Base-by-base conservation (phyloP, 2,888 invertebrate species). In the Rotaria magnacalcarata region DNA sequence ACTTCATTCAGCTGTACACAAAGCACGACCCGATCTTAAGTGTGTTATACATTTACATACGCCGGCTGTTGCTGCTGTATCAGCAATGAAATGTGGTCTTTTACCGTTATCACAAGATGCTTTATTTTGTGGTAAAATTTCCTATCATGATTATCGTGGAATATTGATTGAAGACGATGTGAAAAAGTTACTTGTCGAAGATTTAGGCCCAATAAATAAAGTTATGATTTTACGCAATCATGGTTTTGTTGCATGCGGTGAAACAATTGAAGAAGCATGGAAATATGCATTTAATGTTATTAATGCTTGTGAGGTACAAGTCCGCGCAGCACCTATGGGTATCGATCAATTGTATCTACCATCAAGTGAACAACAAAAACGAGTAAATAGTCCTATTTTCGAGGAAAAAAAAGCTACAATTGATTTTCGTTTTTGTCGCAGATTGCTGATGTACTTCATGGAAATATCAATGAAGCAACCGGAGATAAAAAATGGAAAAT, bases 211-310 rank as follows among this genome's bases (percentile, higher is more conserved):
- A n/a, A 94, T 94, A 89, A 96, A 96, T 90, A 97, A 97, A 75
- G 84, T 86, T 34, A 87, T 87, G 87, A 85, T 87, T 24, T 58
- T 87, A 67, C n/a, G 87, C 21, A 87, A 87, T 74, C 84, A 84
- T 84, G 95, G 96, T 88, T 95, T 96, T 47, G 94, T 97, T 60
- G 95, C 96, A 91, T 96, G 97, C 92, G 97, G 97, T 56, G 95
- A 95, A 90, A 95, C 96, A 8, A 94, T 98, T 85, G 99, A 99
- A 92, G 98, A 99, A 92, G 97, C 98, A 34, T 97, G 96, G 91
- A 94, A 93, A 92, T 94, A 94, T 90, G 94, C 95, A 88, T 94
- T 88, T 84, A 94, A 95, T 91, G 94, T 94, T 89, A 94, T 96
- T 88, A 92, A 94, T 86, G 96, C 96, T 41, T 95, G 95, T 91